These are phyloP conservation scores for Cerceris ruficornis DNA, from an alignment of 2,888 invertebrate species.

Conservation along the genomic window DNA sequence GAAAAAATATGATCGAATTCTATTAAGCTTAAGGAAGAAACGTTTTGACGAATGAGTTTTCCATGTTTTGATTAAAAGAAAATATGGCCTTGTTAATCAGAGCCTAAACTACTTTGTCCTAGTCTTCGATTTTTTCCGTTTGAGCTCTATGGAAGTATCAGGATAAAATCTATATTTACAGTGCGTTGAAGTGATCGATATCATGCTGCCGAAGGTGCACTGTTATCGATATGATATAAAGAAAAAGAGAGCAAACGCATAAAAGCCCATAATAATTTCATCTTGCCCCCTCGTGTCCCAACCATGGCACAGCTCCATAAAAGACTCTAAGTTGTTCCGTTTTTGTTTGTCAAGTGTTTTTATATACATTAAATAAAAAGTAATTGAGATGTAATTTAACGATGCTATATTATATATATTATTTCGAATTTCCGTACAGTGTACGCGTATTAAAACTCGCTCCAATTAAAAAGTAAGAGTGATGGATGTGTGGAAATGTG, in stretches of 20 bases:
- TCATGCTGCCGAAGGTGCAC: slow-evolving; percentile 14
- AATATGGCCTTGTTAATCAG: slow-evolving; percentile 35
- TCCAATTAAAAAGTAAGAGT: slow-evolving; percentile 65
- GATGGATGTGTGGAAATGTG: slow-evolving; percentile 72
- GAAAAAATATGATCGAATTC: slow-evolving; percentile 19
- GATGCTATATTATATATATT: slow-evolving; percentile 74
- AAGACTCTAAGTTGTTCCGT: slow-evolving; percentile 80
- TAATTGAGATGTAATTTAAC: slow-evolving; percentile 78
- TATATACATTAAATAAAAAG: slow-evolving; percentile 74
- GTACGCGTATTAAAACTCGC: slow-evolving; percentile 70
- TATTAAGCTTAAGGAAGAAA: neutral
- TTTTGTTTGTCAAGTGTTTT: slow-evolving; percentile 81
- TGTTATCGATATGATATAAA: slow-evolving; percentile 1
- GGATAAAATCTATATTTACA: slow-evolving; percentile 22
- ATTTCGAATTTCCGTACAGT: slow-evolving; percentile 76
- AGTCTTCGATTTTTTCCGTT: slow-evolving; percentile 46
- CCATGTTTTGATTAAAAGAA: slow-evolving; percentile 25
- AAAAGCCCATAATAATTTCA: slow-evolving; percentile 37
- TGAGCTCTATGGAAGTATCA: slow-evolving; percentile 18
- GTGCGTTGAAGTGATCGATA: slow-evolving; percentile 21
- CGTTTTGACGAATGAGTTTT: slow-evolving; percentile 11
- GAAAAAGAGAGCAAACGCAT: slow-evolving; percentile 15
- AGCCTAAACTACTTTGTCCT: slow-evolving; percentile 51
- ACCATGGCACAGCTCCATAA: slow-evolving; percentile 75
- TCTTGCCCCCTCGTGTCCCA: slow-evolving; percentile 65